These are phyloP conservation scores for Girardia tigrina DNA, from an alignment of 2,888 invertebrate genomes.

Conservation along the genomic window DNA sequence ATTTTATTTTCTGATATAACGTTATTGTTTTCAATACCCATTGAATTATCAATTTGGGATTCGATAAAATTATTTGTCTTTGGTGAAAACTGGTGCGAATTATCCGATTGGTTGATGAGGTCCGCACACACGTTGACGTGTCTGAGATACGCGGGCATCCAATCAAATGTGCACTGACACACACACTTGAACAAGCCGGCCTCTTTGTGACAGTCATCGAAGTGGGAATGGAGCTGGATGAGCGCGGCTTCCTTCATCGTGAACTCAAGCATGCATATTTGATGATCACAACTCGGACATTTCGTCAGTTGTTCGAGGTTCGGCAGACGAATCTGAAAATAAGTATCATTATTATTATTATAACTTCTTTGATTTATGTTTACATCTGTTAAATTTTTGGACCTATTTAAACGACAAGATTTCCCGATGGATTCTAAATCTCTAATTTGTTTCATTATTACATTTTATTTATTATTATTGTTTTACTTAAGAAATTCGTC, in stretches of 20 bases:
- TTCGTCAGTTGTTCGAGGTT: background rate
- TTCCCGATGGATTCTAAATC: no score
- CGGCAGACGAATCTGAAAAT: background rate
- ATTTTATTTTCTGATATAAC: background rate
- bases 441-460: no score
- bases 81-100: background rate
- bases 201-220: background rate
- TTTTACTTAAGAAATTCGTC: no score
- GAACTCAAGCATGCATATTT: background rate
- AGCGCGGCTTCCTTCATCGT: background rate
- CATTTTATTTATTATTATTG: no score
- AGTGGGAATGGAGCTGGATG: background rate
- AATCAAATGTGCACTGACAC: background rate
- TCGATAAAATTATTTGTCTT: background rate
- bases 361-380: no score
- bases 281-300: background rate
- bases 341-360: no score
- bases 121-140: background rate
- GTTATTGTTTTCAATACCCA: background rate
- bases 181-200: background rate
- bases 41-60: background rate
- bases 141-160: background rate
- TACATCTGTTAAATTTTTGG: no score
- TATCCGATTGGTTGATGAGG: no score
- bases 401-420: no score